Evolutionary conservation across 2,113 vertebrate genomes (phyloP).

Genomic region (Gavia stellata): DNA sequence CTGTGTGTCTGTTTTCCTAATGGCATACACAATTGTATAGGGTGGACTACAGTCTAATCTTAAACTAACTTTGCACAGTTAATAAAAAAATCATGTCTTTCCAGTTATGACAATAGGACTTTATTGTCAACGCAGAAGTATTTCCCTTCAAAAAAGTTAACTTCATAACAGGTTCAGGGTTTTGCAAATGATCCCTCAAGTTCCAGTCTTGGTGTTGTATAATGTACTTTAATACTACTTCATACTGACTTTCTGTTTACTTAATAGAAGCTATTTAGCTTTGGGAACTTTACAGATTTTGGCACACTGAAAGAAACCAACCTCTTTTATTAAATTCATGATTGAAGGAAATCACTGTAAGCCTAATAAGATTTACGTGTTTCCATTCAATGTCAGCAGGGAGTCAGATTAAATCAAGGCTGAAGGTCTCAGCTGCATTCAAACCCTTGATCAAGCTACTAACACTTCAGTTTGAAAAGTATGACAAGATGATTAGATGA

Average conservation of each 20-base stretch:
- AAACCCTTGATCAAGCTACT: slow-evolving; percentile 39
- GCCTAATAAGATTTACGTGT: slow-evolving; percentile 40
- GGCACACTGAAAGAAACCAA: slow-evolving; percentile 1
- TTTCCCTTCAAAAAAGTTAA: not conserved
- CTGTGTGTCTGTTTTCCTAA: not conserved
- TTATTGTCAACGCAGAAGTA: not conserved
- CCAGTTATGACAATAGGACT: not conserved
- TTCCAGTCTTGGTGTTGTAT: not conserved
- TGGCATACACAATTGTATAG: not conserved
- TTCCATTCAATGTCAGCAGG: slow-evolving; percentile 20
- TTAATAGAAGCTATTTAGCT: slow-evolving; percentile 1
- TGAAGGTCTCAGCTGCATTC: slow-evolving; percentile 47
- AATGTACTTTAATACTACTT: not conserved
- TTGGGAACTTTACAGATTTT: slow-evolving; percentile 30
- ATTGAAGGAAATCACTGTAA: slow-evolving; percentile 34
- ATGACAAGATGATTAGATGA: slow-evolving; percentile 25
- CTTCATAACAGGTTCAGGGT: not conserved
- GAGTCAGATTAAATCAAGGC: slow-evolving; percentile 52
- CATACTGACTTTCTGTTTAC: slow-evolving; percentile 14
- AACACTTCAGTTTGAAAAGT: slow-evolving; percentile 36
- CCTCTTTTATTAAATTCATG: slow-evolving; percentile 27
- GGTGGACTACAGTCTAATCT: not conserved
- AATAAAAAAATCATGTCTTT: not conserved
- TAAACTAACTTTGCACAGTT: not conserved
- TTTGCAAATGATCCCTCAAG: not conserved